Evolutionary conservation across 2,113 vertebrate genomes (phyloP), one percentile per base, ranked within the genome.

Genomic region (Lepus timidus): DNA sequence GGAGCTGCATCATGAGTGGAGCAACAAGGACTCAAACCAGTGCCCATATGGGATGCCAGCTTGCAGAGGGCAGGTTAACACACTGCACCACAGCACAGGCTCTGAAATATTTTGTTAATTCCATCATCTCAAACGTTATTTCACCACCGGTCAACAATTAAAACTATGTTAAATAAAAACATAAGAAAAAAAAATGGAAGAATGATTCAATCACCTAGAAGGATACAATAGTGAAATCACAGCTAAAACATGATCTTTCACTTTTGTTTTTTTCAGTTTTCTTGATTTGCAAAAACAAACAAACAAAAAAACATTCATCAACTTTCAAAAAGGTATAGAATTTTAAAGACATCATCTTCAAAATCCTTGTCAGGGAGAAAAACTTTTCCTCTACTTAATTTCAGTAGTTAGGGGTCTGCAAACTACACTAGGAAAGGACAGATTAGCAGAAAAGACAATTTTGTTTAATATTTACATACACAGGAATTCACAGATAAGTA

Each of bases 391-490:
- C 39, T 76, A 91, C 7, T 71, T 27, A 76, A 14, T 36, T 51
- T 95, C 31, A 93, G 4, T 74, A 91, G 14, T 44, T 62, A 33
- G 4, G 4, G 22, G 11, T 6, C n/a, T 85, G 6, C 25, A 9
- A 86, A 68, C 70, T 91, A 71, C 87, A 78, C 64, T 89, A 64
- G 58, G 6, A 93, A 86, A 87, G 68, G 81, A 67, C 12, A 82
- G 61, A 49, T 51, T 62, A 85, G 39, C 17, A 75, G 65, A 83
- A 85, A 94, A 70, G 61, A 17, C 29, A 79, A 82, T 68, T 81
- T 80, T 88, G 68, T 84, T n/a, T 92, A 78, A 55, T 87, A 92
- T 84, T 93, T 93, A 93, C 52, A 78, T 85, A 31, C 25, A 85
- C 8, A 5, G 16, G 19, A 91, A 51, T 82, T 85, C 70, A 79